phyloP scores from a whole-genome alignment of 2,797 vertebrate species.

The Xerus rutilus region DNA sequence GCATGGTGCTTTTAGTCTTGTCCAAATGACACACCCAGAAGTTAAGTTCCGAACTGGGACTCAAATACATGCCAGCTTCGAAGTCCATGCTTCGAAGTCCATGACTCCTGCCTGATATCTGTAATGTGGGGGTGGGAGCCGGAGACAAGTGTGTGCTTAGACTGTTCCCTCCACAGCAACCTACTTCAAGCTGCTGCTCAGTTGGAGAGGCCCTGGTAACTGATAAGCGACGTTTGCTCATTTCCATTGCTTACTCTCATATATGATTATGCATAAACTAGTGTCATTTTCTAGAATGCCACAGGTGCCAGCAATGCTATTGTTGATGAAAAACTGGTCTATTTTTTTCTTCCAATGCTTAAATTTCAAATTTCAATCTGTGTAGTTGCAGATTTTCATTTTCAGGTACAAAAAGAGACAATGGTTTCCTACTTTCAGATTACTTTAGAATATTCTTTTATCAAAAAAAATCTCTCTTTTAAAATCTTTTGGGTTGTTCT shows the following conservation, averaged over 20 bases:
- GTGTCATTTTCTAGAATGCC: slow-evolving; percentile 46
- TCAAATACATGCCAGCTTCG: background rate
- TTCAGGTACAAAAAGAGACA: background rate
- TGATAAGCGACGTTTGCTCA: background rate
- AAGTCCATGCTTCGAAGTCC: background rate
- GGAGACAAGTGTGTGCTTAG: background rate
- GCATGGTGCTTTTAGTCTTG: background rate
- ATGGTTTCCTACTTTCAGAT: background rate
- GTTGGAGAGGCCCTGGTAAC: background rate
- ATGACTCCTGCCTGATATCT: no score
- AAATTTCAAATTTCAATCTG: slow-evolving; percentile 47
- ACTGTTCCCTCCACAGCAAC: background rate
- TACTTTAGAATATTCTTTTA: slow-evolving; percentile 14
- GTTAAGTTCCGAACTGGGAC: background rate
- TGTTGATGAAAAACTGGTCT: slow-evolving; percentile 6
- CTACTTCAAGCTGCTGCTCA: background rate
- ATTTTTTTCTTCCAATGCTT: slow-evolving; percentile 7
- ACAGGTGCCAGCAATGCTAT: background rate
- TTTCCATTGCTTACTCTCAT: background rate
- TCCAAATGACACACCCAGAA: background rate
- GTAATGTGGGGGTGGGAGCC: background rate
- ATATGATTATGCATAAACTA: background rate
- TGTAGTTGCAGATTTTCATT: slow-evolving; percentile 24
- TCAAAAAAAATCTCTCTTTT: background rate
- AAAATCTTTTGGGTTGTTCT: slow-evolving; percentile 1